Evolutionary conservation across 2,113 vertebrate species (phyloP), one percentile per base, ranked within the genome.

Genomic region (Dendrocopos noguchii): DNA sequence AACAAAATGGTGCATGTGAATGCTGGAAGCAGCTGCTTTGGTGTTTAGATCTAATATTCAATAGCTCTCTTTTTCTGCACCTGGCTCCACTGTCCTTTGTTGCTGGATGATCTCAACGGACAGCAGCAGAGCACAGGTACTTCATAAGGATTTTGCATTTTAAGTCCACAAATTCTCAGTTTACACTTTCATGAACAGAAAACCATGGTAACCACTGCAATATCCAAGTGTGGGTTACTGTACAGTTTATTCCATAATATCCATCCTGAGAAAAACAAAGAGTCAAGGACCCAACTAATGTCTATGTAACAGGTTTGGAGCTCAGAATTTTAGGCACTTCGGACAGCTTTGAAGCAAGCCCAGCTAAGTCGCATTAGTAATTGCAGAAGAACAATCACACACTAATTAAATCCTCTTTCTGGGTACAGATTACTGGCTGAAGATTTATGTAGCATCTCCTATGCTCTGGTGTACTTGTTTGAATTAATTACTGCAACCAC

Each of bases 321-420:
- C 9, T 53, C 53, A 83, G 61, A 77, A 90, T 73, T 70, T 50
- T n/a, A 81, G 74, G 55, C 39, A 57, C 63, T 86, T 88, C 1
- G 42, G 70, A 72, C 31, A 87, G 68, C 76, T 94, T 84, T 91
- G 77, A 74, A 95, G 77, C 39, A 61, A 86, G 61, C 61, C 36
- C 39, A 75, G 61, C 53, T 87, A 91, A 91, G 91, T 19, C 89
- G 61, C 50, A 61, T 86, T 80, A 91, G 79, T 27, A 95, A 82
- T 22, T 91, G 89, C 31, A 50, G 56, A 92, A 90, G 68, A 72
- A 46, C 82, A 85, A 91, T 71, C 84, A 78, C 61, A 22, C 68
- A 80, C 65, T 78, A 94, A 96, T 83, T 94, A 92, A 94, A 91
- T 94, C 76, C 44, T 83, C 87, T 89, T 83, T 92, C 91, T 94